Base-by-base conservation (phyloP, 2,113 vertebrate genomes). In the Desmodus rotundus region DNA sequence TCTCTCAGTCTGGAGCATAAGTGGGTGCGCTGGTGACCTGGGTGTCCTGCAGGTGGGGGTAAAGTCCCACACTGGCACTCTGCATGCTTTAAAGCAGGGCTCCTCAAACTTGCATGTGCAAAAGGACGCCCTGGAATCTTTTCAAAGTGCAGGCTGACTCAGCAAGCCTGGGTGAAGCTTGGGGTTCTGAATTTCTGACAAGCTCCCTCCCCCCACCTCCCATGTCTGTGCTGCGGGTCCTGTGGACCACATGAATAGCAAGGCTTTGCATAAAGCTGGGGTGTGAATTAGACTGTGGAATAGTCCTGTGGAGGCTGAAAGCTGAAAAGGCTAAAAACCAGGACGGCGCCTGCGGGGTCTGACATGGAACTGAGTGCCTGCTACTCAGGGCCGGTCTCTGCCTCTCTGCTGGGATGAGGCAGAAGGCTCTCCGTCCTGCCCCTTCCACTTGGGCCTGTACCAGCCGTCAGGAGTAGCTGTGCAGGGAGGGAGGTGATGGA, bases 221-320 rank as follows among this genome's bases (percentile, higher is more conserved):
- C 41, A 12, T 0, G 0, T 4, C 19, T 14, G 1, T 33, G 26
- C 67, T 50, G 33, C 5, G 22, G 24, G 12, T 9, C 22, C 28
- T 31, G 15, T 20, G 15, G 67, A 83, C 12, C 17, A 14, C 24
- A 19, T 20, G 15, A 78, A 76, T 13, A 58, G 36, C 28, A 81
- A 28, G 43, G 7, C 41, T 28, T 86, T 31, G 6, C 1, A 0
- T n/a, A 33, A 63, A 20, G 3, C 47, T 20, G 22, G 45, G 7
- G 1, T 3, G 0, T 5, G 10, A 24, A 8, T 41, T 14, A 50
- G 56, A 43, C 13, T 15, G 0, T 20, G 4, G 41, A 9, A 19
- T 5, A 36, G 68, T 31, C n/a, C 26, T 19, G 31, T 33, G 43
- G 52, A 26, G 5, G n/a, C 19, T 28, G 12, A 63, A 12, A 10